phyloP scores from a whole-genome alignment of 2,797 vertebrate species.

The Phataginus tetradactyla region DNA sequence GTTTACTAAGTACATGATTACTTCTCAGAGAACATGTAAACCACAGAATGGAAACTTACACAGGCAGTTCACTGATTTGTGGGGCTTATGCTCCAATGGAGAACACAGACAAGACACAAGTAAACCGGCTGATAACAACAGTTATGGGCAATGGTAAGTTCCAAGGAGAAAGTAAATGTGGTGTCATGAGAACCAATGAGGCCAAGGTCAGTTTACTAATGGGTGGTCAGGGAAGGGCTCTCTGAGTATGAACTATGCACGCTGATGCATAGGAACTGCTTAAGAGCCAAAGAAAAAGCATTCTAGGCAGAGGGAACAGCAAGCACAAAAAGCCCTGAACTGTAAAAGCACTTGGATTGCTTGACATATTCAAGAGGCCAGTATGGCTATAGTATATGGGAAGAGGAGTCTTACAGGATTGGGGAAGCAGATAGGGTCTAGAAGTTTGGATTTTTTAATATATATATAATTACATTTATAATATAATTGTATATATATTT shows the following conservation, averaged over 20 bases:
- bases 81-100: not conserved
- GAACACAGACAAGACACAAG: not conserved
- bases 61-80: not conserved
- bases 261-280: not conserved
- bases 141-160: not conserved
- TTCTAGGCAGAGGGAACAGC: not conserved
- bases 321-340: not conserved
- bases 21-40: not conserved
- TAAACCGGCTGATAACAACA: not conserved
- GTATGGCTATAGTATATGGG: not conserved
- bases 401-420: not conserved
- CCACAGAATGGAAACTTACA: not conserved
- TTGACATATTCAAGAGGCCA: not conserved
- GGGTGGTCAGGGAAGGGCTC: not conserved
- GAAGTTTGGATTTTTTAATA: not conserved
- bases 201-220: not conserved
- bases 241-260: not conserved
- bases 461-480: too few species aligned
- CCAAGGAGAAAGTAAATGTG: not conserved
- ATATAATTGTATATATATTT: too few species aligned
- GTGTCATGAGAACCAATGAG: not conserved
- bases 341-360: not conserved
- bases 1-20: not conserved
- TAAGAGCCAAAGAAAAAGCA: not conserved
- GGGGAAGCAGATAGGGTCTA: not conserved